Percentiles rank a stretch among this genome's conserved stretches.
Evolutionary conservation across 2,888 invertebrate genomes (phyloP).

Genomic region (Zeuzera pyrina): DNA sequence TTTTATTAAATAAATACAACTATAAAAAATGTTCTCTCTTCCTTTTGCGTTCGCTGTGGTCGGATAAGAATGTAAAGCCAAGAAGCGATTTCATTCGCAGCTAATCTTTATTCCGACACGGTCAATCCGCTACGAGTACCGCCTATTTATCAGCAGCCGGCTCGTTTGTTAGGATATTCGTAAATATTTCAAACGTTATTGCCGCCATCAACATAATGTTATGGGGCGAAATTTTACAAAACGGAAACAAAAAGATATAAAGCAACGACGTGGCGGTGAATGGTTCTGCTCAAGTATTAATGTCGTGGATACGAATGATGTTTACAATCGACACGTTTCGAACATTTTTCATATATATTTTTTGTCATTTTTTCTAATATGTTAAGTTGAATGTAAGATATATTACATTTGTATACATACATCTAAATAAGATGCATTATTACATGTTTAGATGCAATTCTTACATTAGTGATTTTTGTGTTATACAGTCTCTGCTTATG

Average conservation of each 20-base stretch:
- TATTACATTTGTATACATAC: too few relatives aligned
- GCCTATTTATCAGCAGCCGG: constrained; percentile 56
- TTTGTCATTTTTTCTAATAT: too few relatives aligned
- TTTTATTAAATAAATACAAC: too few relatives aligned
- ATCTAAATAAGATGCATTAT: too few relatives aligned
- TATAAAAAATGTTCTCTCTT: too few relatives aligned
- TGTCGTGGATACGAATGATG: constrained; percentile 32
- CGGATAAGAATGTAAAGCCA: too few relatives aligned
- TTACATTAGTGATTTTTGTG: too few relatives aligned
- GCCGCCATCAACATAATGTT: constrained; percentile 71
- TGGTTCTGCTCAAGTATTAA: constrained; percentile 47
- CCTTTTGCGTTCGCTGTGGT: too few relatives aligned
- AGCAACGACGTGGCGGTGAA: constrained; percentile 44
- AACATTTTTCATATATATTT: constrained; percentile 6
- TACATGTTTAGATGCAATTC: too few relatives aligned
- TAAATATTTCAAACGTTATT: constrained; percentile 72
- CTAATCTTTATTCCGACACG: constrained; percentile 54
- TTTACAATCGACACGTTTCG: constrained; percentile 33
- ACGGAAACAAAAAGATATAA: constrained; percentile 68
- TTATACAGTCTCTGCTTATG: too few relatives aligned
- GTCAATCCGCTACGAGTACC: constrained; percentile 54
- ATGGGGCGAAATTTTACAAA: constrained; percentile 68
- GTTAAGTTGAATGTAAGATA: too few relatives aligned
- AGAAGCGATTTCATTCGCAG: too few relatives aligned
- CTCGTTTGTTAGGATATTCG: constrained; percentile 68